Evolutionary conservation across 2,797 vertebrate species (phyloP).

Genomic region (Falco columbarius): DNA sequence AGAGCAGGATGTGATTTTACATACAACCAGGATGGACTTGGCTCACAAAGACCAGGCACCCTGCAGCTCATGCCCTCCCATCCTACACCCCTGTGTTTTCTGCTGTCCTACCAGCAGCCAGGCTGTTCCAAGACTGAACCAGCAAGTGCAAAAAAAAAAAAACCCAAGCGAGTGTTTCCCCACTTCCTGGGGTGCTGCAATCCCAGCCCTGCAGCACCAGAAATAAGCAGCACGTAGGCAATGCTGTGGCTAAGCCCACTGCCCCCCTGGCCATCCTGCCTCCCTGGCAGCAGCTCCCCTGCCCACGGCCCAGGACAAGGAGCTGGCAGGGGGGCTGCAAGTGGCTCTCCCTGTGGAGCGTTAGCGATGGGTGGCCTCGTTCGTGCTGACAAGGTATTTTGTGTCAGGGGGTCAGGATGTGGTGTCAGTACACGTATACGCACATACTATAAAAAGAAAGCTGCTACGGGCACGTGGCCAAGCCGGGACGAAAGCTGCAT

Average conservation of each 20-base stretch:
- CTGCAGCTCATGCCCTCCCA: background rate
- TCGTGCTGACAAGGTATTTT: background rate
- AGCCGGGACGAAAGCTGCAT: background rate
- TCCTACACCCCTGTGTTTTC: background rate
- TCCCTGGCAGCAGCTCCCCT: background rate
- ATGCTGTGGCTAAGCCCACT: background rate
- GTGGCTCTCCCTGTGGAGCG: background rate
- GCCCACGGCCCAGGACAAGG: accelerated
- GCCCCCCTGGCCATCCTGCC: background rate
- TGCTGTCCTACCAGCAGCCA: background rate
- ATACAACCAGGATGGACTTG: background rate
- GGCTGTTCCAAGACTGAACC: background rate
- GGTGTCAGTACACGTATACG: background rate
- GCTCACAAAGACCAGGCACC: background rate
- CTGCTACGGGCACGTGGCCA: background rate
- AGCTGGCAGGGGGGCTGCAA: background rate
- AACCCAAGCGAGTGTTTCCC: background rate
- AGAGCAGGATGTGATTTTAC: background rate
- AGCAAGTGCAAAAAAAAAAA: background rate
- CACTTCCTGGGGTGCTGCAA: background rate
- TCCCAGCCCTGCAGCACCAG: background rate
- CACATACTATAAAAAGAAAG: background rate
- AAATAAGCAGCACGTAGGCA: accelerated
- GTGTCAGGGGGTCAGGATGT: conserved; percentile 21
- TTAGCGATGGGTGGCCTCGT: accelerated